A percentile compares a stretch with the other conserved stretches of the same genome.
These are phyloP conservation scores for Geotrupes spiniger DNA, from an alignment of 2,888 invertebrate genomes.

Conservation along the genomic window DNA sequence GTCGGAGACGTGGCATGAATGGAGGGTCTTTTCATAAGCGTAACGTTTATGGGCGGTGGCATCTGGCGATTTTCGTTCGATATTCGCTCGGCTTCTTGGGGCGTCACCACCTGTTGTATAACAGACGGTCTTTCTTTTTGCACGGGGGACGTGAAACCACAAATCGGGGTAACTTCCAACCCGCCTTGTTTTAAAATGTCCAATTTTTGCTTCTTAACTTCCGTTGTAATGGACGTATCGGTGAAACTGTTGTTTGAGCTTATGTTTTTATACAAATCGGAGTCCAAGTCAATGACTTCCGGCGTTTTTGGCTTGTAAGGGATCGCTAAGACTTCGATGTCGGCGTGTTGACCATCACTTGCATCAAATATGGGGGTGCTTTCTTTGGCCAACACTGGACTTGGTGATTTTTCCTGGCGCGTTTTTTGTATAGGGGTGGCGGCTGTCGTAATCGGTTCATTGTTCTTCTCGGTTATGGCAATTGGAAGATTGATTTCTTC, in stretches of 20 bases:
- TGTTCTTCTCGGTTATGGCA: conserved; percentile 6
- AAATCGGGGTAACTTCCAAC: conserved; percentile 70
- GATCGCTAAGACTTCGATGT: conserved; percentile 48
- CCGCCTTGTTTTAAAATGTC: conserved; percentile 75
- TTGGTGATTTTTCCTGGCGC: conserved; percentile 48
- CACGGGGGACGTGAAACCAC: conserved; percentile 34
- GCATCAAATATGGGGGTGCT: conserved; percentile 53
- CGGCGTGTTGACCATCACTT: conserved; percentile 19
- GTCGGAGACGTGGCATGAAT: conserved; percentile 10
- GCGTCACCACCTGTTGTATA: conserved; percentile 35
- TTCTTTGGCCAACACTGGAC: conserved; percentile 56
- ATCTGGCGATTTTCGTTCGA: conserved; percentile 27
- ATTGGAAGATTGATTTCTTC: conserved; percentile 14
- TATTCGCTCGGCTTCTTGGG: conserved; percentile 12
- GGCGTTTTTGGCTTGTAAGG: conserved; percentile 60
- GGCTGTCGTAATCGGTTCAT: conserved; percentile 42
- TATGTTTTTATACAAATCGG: conserved; percentile 32
- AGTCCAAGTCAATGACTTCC: conserved; percentile 63
- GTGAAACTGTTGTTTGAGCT: conserved; percentile 30
- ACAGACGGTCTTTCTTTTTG: conserved; percentile 45
- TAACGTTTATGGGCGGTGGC: conserved; percentile 35
- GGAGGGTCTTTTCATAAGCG: conserved; percentile 35
- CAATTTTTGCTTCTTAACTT: conserved; percentile 66
- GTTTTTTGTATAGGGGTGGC: conserved; percentile 49
- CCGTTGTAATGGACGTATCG: conserved; percentile 40